phyloP scores from a whole-genome alignment of 2,888 invertebrate species.

The Limnephilus lunatus region DNA sequence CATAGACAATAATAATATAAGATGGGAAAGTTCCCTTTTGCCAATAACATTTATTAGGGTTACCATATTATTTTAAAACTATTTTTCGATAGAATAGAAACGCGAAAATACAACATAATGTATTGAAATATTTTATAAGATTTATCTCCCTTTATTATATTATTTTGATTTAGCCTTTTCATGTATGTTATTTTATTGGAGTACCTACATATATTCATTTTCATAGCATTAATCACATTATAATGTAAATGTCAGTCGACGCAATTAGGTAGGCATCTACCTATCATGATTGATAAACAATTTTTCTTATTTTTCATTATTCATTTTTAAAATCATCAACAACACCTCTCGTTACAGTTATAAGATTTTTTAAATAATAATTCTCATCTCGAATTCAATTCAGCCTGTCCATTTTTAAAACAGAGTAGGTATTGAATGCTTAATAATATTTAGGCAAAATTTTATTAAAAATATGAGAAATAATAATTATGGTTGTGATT shows the following conservation, averaged over 20 bases:
- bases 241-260: neutral
- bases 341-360: neutral
- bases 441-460: neutral
- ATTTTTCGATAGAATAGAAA: neutral
- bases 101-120: neutral
- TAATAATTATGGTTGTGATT: constrained; percentile 49
- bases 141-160: neutral
- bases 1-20: neutral
- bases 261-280: neutral
- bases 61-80: constrained; percentile 7
- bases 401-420: neutral
- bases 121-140: neutral
- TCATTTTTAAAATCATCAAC: neutral
- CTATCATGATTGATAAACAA: neutral
- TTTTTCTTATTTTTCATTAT: neutral
- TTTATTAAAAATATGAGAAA: constrained; percentile 22
- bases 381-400: neutral
- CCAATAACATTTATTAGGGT: constrained; percentile 38
- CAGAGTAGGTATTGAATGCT: neutral
- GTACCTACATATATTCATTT: neutral
- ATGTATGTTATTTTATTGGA: neutral
- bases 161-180: neutral
- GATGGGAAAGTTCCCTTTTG: constrained; percentile 11
- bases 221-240: neutral
- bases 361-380: neutral